phyloP scores from a whole-genome alignment of 2,113 vertebrate species.

The Peromyscus californicus region DNA sequence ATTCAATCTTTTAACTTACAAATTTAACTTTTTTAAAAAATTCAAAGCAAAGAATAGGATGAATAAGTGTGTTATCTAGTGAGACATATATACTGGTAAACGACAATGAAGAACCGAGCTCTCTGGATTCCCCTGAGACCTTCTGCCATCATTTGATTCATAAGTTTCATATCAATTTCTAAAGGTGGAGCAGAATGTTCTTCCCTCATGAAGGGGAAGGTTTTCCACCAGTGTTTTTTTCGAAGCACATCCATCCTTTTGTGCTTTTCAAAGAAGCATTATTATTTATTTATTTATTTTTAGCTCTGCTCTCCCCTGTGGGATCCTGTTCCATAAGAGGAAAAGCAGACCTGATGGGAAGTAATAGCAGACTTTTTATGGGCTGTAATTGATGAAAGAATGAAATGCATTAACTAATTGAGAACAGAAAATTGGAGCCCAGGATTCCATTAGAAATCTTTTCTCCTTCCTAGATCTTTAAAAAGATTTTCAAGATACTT shows the following conservation, averaged over 20 bases:
- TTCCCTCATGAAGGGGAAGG: not conserved
- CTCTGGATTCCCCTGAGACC: not conserved
- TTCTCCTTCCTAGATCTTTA: slow-evolving; percentile 75
- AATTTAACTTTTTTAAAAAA: slow-evolving; percentile 27
- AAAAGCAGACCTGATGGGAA: slow-evolving; percentile 69
- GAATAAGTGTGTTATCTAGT: not conserved
- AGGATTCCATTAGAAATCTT: slow-evolving; percentile 72
- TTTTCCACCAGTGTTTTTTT: slow-evolving; percentile 72
- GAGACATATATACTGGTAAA: not conserved
- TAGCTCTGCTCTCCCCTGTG: slow-evolving; percentile 63
- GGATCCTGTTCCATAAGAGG: slow-evolving; percentile 67
- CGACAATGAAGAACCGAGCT: slow-evolving; percentile 25
- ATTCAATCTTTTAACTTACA: not conserved
- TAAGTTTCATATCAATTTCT: slow-evolving; percentile 32
- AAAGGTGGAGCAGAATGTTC: slow-evolving; percentile 56
- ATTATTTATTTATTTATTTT: not conserved
- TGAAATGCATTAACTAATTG: slow-evolving; percentile 81
- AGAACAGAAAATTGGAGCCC: slow-evolving; percentile 77
- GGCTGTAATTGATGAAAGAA: slow-evolving; percentile 81
- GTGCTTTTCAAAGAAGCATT: slow-evolving; percentile 70
- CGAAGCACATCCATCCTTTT: slow-evolving; percentile 58
- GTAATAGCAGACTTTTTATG: slow-evolving; percentile 65
- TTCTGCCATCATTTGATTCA: slow-evolving; percentile 62
- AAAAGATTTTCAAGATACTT: slow-evolving; percentile 71
- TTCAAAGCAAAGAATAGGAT: slow-evolving; percentile 19